These are phyloP conservation scores for Trichopria drosophilae DNA, from an alignment of 2,888 invertebrate genomes.

Conservation along the genomic window DNA sequence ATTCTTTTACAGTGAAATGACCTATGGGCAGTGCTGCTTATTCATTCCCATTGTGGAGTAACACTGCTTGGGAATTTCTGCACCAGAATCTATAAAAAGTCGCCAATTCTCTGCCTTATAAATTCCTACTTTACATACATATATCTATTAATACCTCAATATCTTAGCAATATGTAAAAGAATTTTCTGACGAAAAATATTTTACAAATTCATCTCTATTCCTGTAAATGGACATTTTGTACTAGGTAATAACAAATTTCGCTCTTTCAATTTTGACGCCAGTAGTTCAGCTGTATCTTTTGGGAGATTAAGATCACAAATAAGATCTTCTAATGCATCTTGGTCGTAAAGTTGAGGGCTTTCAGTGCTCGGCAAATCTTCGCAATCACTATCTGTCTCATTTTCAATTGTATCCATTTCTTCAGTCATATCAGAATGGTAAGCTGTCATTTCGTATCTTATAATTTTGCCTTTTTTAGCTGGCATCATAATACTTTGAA, in stretches of 20 bases:
- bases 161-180: background rate
- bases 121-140: background rate
- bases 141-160: background rate
- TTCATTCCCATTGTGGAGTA: no score
- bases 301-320: background rate
- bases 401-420: no score
- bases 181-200: background rate
- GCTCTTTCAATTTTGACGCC: slow-evolving; percentile 2
- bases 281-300: slow-evolving; percentile 2
- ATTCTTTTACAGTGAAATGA: no score
- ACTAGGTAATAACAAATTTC: background rate
- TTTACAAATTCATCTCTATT: slow-evolving; percentile 3
- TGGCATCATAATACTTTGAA: no score
- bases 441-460: no score
- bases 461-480: no score
- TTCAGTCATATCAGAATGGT: no score
- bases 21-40: no score
- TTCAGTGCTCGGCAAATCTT: background rate
- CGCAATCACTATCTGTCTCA: no score
- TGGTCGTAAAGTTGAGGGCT: background rate
- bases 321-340: background rate
- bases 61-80: no score
- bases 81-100: no score
- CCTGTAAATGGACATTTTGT: slow-evolving; percentile 2
- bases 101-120: no score